Percentiles rank a stretch among this genome's conserved stretches.
Evolutionary conservation across 1,140 invertebrate species (phyloP).

Genomic region (Temnothorax nylanderi): DNA sequence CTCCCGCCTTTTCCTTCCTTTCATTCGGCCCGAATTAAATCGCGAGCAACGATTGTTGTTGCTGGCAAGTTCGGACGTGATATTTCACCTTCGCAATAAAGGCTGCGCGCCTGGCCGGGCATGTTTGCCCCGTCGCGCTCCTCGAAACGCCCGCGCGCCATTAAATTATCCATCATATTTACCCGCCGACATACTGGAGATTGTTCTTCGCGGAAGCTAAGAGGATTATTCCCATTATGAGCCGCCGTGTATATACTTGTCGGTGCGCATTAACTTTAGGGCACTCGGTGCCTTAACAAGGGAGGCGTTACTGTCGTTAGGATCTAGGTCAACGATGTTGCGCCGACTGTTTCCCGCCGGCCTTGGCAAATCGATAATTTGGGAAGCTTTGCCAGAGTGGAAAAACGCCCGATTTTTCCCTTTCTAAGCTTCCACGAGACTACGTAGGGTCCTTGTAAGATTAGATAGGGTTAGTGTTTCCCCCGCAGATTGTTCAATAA

Average conservation of each 20-base stretch:
- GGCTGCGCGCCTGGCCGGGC: background rate
- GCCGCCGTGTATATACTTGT: conserved; percentile 30
- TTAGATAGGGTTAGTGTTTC: background rate
- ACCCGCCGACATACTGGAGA: conserved; percentile 33
- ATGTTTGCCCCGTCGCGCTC: background rate
- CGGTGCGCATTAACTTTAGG: conserved; percentile 52
- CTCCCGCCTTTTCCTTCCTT: conserved; percentile 3
- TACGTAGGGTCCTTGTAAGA: background rate
- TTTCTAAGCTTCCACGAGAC: background rate
- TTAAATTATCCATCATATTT: conserved; percentile 60
- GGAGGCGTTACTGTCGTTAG: conserved; percentile 56
- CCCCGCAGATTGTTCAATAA: background rate
- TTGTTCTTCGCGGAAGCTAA: conserved; percentile 42
- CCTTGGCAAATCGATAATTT: conserved; percentile 56
- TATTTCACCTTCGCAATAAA: conserved; percentile 17
- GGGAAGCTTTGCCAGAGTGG: conserved; percentile 26
- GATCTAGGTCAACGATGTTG: conserved; percentile 60
- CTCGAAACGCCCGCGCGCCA: conserved; percentile 36
- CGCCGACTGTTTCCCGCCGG: conserved; percentile 52
- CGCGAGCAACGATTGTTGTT: conserved; percentile 43
- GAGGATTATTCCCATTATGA: conserved; percentile 54
- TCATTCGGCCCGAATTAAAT: conserved; percentile 20
- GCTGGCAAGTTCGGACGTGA: conserved; percentile 28
- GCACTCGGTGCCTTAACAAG: conserved; percentile 53
- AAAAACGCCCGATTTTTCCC: conserved; percentile 26